phyloP scores from a whole-genome alignment of 2,113 vertebrate species.

The Chloropsis hardwickii region DNA sequence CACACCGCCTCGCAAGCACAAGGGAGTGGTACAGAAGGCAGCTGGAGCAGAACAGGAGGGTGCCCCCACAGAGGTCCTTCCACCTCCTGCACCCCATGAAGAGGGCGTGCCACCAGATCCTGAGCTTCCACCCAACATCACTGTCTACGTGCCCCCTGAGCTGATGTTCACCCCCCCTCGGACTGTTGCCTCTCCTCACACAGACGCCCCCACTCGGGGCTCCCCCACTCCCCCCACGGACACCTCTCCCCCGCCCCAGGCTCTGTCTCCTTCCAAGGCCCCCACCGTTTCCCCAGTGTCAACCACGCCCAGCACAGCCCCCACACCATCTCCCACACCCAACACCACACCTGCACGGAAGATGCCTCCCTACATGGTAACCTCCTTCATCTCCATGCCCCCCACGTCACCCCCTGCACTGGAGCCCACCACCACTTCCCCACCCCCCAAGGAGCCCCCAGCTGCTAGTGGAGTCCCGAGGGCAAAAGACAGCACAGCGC shows the following conservation, averaged over 20 bases:
- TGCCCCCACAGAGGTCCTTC: background rate
- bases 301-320: background rate
- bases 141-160: background rate
- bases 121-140: background rate
- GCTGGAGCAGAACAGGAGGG: background rate
- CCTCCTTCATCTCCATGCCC: conserved; percentile 77
- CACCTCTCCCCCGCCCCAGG: background rate
- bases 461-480: conserved; percentile 64
- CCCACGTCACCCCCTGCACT: background rate
- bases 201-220: background rate
- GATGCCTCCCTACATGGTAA: conserved; percentile 69
- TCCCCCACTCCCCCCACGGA: background rate
- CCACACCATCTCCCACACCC: background rate
- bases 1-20: conserved; percentile 60
- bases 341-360: conserved; percentile 25
- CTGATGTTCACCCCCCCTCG: conserved; percentile 27
- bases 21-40: conserved; percentile 14
- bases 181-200: background rate
- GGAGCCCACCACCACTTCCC: conserved; percentile 28
- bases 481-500: conserved; percentile 70
- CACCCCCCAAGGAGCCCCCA: conserved; percentile 46
- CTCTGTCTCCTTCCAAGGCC: conserved; percentile 31
- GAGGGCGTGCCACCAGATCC: background rate
- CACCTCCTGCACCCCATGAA: background rate
- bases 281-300: background rate